Evolutionary conservation across 2,113 vertebrate species (phyloP).

Genomic region (Drymodes brunneopygia): DNA sequence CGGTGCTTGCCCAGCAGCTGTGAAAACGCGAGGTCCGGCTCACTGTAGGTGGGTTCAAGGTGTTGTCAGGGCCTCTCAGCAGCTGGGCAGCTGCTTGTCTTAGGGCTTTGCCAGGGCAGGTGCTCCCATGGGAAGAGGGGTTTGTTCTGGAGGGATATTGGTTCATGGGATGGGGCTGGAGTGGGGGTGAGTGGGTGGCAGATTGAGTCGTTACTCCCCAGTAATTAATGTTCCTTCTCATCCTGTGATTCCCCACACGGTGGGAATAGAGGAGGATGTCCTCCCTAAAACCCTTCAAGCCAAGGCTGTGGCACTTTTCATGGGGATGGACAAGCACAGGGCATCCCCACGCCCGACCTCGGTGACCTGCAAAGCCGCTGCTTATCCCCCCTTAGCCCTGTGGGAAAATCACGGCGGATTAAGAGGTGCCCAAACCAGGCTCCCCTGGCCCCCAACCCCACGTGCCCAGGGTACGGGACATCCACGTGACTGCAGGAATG

Average conservation of each 20-base stretch:
- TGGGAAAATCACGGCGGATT: background rate
- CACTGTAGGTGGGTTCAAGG: fast-evolving
- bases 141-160: background rate
- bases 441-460: background rate
- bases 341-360: fast-evolving
- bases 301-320: background rate
- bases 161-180: background rate
- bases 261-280: background rate
- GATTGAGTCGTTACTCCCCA: fast-evolving
- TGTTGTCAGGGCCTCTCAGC: background rate
- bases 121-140: background rate
- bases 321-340: background rate
- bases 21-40: fast-evolving
- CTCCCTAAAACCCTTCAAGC: background rate
- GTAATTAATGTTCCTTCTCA: fast-evolving
- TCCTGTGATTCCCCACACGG: fast-evolving
- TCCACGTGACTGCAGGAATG: background rate
- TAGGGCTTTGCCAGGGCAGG: background rate
- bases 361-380: fast-evolving
- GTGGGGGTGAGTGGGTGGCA: fast-evolving
- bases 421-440: background rate
- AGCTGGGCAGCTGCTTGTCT: too few relatives aligned
- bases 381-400: background rate
- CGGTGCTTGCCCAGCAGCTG: background rate
- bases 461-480: fast-evolving